Evolutionary conservation across 2,797 vertebrate genomes (phyloP).

Genomic region (Channallabes apus): DNA sequence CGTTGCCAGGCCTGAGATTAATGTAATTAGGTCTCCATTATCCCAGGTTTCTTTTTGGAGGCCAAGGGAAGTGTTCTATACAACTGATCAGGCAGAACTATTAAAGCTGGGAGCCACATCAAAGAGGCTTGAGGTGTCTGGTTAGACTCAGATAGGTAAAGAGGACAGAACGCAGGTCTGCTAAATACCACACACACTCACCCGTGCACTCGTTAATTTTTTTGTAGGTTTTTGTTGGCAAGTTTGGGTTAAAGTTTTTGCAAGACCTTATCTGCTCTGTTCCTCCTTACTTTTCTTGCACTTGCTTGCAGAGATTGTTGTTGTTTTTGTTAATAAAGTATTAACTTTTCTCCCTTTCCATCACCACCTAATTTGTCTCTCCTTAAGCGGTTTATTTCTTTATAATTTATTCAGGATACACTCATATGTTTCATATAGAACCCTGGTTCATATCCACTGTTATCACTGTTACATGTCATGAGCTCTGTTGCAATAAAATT

Average conservation of each 20-base stretch:
- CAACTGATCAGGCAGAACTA: conserved; percentile 80
- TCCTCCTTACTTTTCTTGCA: not conserved
- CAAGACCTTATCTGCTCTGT: not conserved
- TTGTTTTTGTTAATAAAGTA: not conserved
- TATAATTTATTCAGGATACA: not conserved
- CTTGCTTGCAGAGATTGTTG: not conserved
- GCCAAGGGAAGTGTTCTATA: conserved; percentile 79
- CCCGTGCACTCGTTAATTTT: not conserved
- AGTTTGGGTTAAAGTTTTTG: not conserved
- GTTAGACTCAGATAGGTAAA: conserved; percentile 72
- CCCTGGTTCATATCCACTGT: not conserved
- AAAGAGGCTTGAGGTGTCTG: conserved; percentile 80
- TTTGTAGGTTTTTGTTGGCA: conserved; percentile 9
- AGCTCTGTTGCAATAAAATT: not conserved
- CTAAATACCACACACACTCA: conserved; percentile 37
- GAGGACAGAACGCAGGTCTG: conserved; percentile 69
- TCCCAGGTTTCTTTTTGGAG: conserved; percentile 52
- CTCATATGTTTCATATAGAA: not conserved
- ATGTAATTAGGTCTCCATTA: conserved; percentile 70
- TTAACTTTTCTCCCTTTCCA: not conserved
- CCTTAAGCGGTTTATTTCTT: not conserved
- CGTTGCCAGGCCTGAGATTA: conserved; percentile 69
- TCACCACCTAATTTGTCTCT: not conserved
- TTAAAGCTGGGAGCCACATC: conserved; percentile 82
- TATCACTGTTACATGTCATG: not conserved